Evolutionary conservation across 2,888 invertebrate genomes (phyloP).

Genomic region (Acanthosoma haemorrhoidale): DNA sequence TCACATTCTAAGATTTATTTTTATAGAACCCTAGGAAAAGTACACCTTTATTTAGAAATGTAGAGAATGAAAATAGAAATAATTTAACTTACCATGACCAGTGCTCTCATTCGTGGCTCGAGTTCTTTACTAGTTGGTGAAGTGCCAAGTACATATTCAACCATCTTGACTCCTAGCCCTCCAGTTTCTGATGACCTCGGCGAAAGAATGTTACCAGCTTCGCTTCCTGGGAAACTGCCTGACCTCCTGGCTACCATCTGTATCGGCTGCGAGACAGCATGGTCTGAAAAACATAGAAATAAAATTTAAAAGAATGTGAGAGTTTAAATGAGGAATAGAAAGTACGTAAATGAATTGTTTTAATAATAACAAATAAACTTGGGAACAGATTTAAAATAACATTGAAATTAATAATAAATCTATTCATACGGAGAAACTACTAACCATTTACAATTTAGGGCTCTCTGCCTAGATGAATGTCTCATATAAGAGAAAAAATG

Average conservation of each 20-base stretch:
- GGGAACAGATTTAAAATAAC: neutral
- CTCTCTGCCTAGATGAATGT: no score
- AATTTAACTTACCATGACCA: slow-evolving; percentile 48
- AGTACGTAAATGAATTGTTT: no score
- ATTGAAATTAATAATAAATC: no score
- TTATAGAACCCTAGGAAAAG: no score
- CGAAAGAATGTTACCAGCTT: slow-evolving; percentile 56
- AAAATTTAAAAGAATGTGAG: no score
- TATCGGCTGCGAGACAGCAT: slow-evolving; percentile 65
- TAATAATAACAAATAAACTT: neutral
- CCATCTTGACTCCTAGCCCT: slow-evolving; percentile 95
- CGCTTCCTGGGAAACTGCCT: slow-evolving; percentile 60
- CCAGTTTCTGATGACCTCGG: slow-evolving; percentile 80
- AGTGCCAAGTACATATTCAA: slow-evolving; percentile 92
- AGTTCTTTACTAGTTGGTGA: slow-evolving; percentile 77
- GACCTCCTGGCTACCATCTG: slow-evolving; percentile 70
- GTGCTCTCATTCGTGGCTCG: slow-evolving; percentile 60
- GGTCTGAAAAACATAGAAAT: slow-evolving; percentile 51
- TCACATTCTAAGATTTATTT: no score
- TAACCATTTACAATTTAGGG: no score
- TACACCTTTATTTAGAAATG: no score
- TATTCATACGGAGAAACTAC: no score
- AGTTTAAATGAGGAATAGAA: no score
- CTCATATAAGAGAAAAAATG: no score
- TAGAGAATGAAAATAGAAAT: no score